Evolutionary conservation across 2,113 vertebrate species (phyloP).

Genomic region (Ciconia maguari): DNA sequence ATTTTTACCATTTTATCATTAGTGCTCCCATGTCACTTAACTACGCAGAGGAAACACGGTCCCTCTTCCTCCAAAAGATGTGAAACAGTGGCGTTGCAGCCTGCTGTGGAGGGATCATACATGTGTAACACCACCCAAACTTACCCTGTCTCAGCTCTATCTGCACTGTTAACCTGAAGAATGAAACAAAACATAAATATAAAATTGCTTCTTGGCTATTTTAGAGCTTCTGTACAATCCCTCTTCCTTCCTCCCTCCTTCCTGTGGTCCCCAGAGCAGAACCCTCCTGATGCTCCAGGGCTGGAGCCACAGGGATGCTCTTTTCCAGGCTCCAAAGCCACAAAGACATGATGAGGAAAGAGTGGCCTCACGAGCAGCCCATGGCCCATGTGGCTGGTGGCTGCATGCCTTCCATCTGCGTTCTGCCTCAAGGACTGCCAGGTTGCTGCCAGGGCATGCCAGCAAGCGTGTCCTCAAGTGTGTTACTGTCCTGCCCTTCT

Average conservation of each 20-base stretch:
- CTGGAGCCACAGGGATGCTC: neutral
- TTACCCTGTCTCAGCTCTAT: neutral
- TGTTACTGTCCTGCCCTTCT: neutral
- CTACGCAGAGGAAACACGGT: accelerated
- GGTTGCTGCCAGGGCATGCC: neutral
- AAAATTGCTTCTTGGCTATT: neutral
- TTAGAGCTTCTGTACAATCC: neutral
- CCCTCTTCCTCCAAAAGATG: neutral
- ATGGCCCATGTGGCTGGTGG: neutral
- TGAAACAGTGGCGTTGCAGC: neutral
- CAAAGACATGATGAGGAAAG: neutral
- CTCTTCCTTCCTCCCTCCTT: neutral
- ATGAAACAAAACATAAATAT: neutral
- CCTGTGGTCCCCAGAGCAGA: neutral
- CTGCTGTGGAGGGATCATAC: neutral
- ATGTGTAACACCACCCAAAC: neutral
- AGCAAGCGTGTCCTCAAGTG: accelerated
- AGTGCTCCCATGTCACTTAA: neutral
- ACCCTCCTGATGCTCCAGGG: neutral
- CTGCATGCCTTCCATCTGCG: accelerated
- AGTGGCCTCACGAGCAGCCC: accelerated
- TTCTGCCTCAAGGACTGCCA: neutral
- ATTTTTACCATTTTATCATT: neutral
- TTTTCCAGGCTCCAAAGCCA: neutral
- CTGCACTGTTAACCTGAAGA: neutral